These are phyloP conservation scores for Oreochromis grahami DNA, from an alignment of 2,797 vertebrate genomes.

Conservation along the genomic window DNA sequence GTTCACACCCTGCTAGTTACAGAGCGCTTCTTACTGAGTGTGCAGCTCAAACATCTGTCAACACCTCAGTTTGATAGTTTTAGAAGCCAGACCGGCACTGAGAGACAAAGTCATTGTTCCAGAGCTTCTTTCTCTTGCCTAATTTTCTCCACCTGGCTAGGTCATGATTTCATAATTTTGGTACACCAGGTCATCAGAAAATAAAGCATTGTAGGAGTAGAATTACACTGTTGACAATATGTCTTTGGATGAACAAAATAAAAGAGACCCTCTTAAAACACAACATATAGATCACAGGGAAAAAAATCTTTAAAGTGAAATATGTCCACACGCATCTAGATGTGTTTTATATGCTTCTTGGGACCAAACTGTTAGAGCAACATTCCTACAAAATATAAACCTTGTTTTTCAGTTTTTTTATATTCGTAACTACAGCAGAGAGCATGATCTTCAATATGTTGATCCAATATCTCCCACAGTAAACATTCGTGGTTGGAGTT, in stretches of 20 bases:
- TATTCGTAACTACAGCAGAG: neutral
- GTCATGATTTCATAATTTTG: neutral
- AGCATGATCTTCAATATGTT: neutral
- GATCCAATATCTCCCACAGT: neutral
- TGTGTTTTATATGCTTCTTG: neutral
- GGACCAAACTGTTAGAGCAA: neutral
- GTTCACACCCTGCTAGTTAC: slow-evolving; percentile 21
- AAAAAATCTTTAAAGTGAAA: neutral
- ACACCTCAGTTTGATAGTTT: neutral
- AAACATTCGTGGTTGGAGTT: neutral
- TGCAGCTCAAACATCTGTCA: slow-evolving; percentile 35
- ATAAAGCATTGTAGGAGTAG: neutral
- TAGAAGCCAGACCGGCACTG: neutral
- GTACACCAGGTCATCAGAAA: neutral
- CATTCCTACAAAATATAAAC: neutral
- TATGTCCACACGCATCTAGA: neutral
- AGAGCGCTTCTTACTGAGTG: slow-evolving; percentile 1
- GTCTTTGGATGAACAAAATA: neutral
- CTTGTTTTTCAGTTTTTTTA: neutral
- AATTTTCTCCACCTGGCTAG: slow-evolving; percentile 18
- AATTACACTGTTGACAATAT: neutral
- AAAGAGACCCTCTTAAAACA: neutral
- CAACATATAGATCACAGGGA: neutral
- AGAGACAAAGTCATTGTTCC: neutral
- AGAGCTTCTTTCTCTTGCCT: slow-evolving; percentile 4